Percentiles rank a stretch among this genome's conserved stretches.
phyloP scores from a whole-genome alignment of 2,797 vertebrate species.

The Sebastes hopkinsi region DNA sequence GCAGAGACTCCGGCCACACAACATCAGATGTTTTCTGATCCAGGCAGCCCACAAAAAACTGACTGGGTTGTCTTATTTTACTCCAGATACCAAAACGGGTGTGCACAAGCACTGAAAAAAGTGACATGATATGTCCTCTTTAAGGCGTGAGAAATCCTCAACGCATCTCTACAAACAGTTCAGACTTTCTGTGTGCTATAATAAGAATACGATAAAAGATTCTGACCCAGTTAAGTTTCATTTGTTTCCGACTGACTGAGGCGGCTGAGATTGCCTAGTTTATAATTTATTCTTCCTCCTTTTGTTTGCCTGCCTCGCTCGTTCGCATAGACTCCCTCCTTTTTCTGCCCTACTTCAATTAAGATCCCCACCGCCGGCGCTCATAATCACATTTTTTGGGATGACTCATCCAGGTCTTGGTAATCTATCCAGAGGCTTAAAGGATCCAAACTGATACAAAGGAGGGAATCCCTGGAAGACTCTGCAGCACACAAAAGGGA shows the following conservation, averaged over 20 bases:
- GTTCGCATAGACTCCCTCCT: background rate
- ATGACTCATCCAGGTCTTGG: constrained; percentile 56
- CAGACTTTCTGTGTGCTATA: background rate
- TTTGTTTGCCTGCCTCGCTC: background rate
- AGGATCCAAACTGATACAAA: constrained; percentile 10
- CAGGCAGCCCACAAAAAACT: background rate
- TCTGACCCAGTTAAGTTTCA: constrained; percentile 29
- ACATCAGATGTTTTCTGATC: background rate
- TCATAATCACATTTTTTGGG: constrained; percentile 27
- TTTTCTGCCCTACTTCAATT: background rate
- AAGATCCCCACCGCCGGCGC: background rate
- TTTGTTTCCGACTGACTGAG: constrained; percentile 18
- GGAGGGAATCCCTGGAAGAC: constrained; percentile 7
- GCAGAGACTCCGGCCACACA: too few relatives aligned
- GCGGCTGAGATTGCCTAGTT: constrained; percentile 8
- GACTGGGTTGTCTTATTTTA: background rate
- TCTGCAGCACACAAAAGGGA: background rate
- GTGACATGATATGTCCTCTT: background rate
- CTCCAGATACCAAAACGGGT: accelerated
- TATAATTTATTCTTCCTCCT: constrained; percentile 35
- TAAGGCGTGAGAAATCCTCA: background rate
- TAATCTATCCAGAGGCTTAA: constrained; percentile 27
- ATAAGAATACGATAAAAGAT: background rate
- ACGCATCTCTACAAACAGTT: background rate
- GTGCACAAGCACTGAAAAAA: background rate